Base-by-base conservation (phyloP, 2,888 invertebrate species). In the Masnerella sp. region DNA sequence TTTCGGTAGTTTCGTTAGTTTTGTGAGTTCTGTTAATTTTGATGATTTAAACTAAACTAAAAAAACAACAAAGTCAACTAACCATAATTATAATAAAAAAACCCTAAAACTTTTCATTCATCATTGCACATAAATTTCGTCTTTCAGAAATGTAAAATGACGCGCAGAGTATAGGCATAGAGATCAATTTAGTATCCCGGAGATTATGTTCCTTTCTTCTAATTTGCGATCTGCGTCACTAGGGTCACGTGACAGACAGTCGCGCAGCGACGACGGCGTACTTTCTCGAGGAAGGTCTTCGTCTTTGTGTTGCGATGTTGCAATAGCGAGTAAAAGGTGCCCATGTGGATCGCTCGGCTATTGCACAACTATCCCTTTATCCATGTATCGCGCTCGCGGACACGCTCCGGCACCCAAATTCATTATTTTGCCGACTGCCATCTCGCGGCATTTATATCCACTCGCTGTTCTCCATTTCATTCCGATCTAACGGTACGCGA, bases 241-340 rank as follows among this genome's bases (percentile, higher is more conserved):
- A 52, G 73, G 51, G 67, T 58, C 58, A 64, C 61, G 58, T 59
- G 73, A 58, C 43, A 15, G 28, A 52, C 61, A 28, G 64, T 18
- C 54, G 56, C 36, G 47, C 61, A 54, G 56, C 56, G 59, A 32
- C 49, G 52, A 36, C 51, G 40, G 52, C 52, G 71, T 59, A 71
- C 64, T 72, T 67, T 67, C 62, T 70, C 62, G 62, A 54, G 64
- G 62, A 70, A 64, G 64, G 61, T 69, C 40, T 65, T 70, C 38
- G 71, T 74, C 73, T 77, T 75, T 78, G 78, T 77, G 72, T 75
- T 38, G 51, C 43, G 61, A 56, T 79, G 77, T 79, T 76, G 79
- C 78, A 80, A 80, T 68, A 68, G 52, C 74, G 62, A 73, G 71
- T 77, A 74, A 77, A 76, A 74, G 77, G 75, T 70, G 70, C 69